Evolutionary conservation across 1,140 invertebrate species (phyloP), one percentile per base, ranked within the genome.

Genomic region (Drosophila equinoxialis): DNA sequence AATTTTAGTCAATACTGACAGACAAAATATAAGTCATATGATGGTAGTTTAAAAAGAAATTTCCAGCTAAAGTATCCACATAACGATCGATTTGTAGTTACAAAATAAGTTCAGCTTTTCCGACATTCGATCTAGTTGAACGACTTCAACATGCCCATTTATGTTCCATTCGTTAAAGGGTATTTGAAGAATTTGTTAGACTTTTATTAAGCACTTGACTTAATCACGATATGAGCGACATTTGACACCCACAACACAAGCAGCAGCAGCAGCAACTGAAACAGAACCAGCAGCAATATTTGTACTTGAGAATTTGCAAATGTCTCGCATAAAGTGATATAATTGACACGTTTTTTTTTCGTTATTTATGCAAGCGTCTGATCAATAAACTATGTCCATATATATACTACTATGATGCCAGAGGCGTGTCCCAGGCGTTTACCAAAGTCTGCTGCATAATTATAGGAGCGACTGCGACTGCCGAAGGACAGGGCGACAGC

Each of bases 231-330:
- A 51, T 75, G 73, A 65, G 71, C 71, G 64, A 75, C 73, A 75
- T 75, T 72, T 68, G 73, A 68, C 73, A 75, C 73, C 73, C 71
- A 75, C 73, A 39, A 58, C 30, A 17, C 14, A 2, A 37, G 57
- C 57, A 60, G 30, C 62, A 60, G 10, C 66, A 71, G 59, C 58
- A 39, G 41, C 35, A 65, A 65, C 65, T 68, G 71, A 61, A 10
- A 59, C 48, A 58, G 42, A 30, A 75, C 59, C 65, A 51, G 61
- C 59, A 45, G 17, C 58, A 55, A 60, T 68, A 61, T 77, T 77
- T 77, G 82, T 79, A 60, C 82, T 85, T 85, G 82, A 87, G 75
- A 79, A 81, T 48, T 78, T 79, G 82, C 76, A 77, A 86, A 77
- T 86, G 72, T 68, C 69, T 71, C 33, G 48, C 62, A 35, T 54